phyloP scores from a whole-genome alignment of 2,888 invertebrate species.

The Drosophila kambysellisi region DNA sequence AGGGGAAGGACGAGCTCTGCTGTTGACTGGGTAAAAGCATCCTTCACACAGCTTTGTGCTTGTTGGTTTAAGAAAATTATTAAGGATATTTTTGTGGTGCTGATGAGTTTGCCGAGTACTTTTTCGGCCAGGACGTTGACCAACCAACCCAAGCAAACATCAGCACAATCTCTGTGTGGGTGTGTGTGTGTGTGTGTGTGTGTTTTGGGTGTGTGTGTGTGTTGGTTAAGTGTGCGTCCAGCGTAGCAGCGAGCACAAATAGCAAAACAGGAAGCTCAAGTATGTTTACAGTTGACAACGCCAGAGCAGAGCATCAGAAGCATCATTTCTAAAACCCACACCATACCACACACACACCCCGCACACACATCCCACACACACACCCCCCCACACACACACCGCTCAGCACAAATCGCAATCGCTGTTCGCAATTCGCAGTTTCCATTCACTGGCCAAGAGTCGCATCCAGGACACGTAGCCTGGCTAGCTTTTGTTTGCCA shows the following conservation, averaged over 20 bases:
- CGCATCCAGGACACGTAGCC: conserved; percentile 59
- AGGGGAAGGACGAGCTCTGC: conserved; percentile 44
- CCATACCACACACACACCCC: not conserved
- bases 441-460: conserved; percentile 12
- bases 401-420: conserved; percentile 6
- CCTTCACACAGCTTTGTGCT: conserved; percentile 72
- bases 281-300: conserved; percentile 81
- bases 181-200: conserved; percentile 8
- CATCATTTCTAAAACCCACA: not conserved
- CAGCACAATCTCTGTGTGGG: conserved; percentile 31
- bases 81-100: conserved; percentile 83
- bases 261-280: conserved; percentile 79
- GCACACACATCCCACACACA: not conserved
- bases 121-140: conserved; percentile 53
- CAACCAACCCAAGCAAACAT: conserved; percentile 54
- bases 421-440: conserved; percentile 27
- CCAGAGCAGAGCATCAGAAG: conserved; percentile 45
- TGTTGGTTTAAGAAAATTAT: conserved; percentile 83
- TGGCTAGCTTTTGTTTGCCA: conserved; percentile 63
- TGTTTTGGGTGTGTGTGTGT: conserved; percentile 28
- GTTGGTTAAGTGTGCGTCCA: conserved; percentile 51
- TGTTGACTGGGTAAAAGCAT: conserved; percentile 75
- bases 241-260: conserved; percentile 63
- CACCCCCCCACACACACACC: not conserved
- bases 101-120: conserved; percentile 82